These are phyloP conservation scores for Macquaria australasica DNA, from an alignment of 2,113 vertebrate species.

Conservation along the genomic window DNA sequence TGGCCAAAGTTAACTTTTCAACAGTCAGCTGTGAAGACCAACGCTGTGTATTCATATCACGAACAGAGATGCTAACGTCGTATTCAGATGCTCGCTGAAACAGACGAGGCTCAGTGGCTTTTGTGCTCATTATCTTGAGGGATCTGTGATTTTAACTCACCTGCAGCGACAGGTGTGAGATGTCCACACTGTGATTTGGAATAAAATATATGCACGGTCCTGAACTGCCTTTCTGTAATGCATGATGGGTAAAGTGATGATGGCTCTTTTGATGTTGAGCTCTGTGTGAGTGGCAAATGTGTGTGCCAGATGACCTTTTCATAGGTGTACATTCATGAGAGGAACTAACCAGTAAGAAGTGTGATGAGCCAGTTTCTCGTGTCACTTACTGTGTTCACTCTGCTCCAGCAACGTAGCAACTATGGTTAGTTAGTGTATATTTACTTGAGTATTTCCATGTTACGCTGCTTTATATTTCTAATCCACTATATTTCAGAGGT, in stretches of 20 bases:
- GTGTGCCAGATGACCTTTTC: constrained; percentile 38
- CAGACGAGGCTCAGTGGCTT: constrained; percentile 19
- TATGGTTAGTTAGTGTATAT: background rate
- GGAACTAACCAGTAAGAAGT: background rate
- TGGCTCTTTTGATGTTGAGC: background rate
- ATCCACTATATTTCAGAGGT: background rate
- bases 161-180: constrained; percentile 55
- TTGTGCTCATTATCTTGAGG: constrained; percentile 53
- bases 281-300: constrained; percentile 16
- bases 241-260: constrained; percentile 21
- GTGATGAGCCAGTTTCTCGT: too few species aligned
- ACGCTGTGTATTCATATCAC: constrained; percentile 41
- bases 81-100: constrained; percentile 44
- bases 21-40: constrained; percentile 41
- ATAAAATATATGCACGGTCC: constrained; percentile 41
- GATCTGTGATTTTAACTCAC: constrained; percentile 54
- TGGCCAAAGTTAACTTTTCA: constrained; percentile 75
- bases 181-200: constrained; percentile 33
- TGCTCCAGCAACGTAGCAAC: background rate
- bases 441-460: background rate
- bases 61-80: constrained; percentile 33
- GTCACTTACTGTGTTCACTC: background rate
- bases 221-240: background rate
- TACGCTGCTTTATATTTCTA: background rate
- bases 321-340: constrained; percentile 15